These are phyloP conservation scores for Hyposoter didymator DNA, from an alignment of 2,888 invertebrate genomes.

Conservation along the genomic window DNA sequence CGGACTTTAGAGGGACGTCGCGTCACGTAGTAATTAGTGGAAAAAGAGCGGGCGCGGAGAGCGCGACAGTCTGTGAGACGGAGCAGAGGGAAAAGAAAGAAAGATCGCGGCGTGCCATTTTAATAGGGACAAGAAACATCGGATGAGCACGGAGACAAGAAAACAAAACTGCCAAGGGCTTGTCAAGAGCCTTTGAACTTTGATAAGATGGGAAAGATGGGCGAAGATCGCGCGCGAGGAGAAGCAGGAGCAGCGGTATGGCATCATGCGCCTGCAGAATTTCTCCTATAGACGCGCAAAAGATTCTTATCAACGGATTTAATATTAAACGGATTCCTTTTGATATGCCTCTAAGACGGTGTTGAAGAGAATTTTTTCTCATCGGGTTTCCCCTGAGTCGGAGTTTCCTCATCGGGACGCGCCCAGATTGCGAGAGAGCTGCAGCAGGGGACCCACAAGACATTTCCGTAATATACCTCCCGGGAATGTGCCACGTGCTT, in stretches of 20 bases:
- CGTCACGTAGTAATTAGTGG: constrained; percentile 55
- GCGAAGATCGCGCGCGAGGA: constrained; percentile 57
- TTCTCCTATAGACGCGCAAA: constrained; percentile 73
- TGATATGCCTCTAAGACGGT: constrained; percentile 74
- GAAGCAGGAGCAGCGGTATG: constrained; percentile 30
- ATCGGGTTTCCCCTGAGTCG: constrained; percentile 54
- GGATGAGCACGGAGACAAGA: constrained; percentile 49
- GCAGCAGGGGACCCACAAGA: constrained; percentile 26
- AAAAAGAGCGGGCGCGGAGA: constrained; percentile 35
- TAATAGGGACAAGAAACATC: constrained; percentile 41
- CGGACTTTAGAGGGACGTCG: constrained; percentile 11
- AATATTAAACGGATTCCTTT: constrained; percentile 81
- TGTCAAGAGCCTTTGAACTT: constrained; percentile 59
- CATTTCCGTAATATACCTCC: constrained; percentile 49
- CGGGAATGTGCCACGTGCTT: constrained; percentile 45
- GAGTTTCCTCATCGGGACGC: constrained; percentile 60
- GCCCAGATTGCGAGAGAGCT: constrained; percentile 46
- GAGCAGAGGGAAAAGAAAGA: constrained; percentile 26
- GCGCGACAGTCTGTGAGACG: constrained; percentile 1
- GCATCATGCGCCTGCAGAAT: constrained; percentile 67
- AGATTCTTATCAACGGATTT: constrained; percentile 79
- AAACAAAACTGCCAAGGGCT: constrained; percentile 74
- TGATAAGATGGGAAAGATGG: constrained; percentile 61
- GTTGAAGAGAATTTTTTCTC: constrained; percentile 58
- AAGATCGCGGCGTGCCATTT: constrained; percentile 46